phyloP scores from a whole-genome alignment of 2,113 vertebrate species.

The Lepisosteus osseus region DNA sequence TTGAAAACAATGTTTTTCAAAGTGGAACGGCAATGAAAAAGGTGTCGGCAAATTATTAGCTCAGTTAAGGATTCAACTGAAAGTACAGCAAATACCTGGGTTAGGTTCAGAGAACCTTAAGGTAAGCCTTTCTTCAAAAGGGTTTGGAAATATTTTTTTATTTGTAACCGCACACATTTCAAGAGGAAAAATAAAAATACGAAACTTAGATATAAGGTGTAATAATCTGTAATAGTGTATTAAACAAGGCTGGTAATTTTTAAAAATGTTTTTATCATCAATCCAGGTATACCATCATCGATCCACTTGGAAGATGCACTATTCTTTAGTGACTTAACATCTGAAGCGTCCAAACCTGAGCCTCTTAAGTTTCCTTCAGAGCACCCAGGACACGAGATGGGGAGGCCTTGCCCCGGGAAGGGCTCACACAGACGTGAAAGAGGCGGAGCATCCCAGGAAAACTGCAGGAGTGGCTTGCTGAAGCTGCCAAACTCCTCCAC shows the following conservation, averaged over 20 bases:
- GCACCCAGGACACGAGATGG: constrained; percentile 56
- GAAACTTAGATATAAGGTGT: no score
- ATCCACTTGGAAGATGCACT: constrained; percentile 65
- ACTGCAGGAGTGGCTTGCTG: constrained; percentile 48
- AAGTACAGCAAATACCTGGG: no score
- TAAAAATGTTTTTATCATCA: not conserved
- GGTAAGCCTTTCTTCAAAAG: no score
- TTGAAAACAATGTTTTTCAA: no score
- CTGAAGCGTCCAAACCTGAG: constrained; percentile 66
- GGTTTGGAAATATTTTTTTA: no score
- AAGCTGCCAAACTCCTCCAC: constrained; percentile 43
- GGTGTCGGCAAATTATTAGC: no score
- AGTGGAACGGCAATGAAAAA: no score
- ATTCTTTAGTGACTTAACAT: constrained; percentile 65
- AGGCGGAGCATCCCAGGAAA: constrained; percentile 20
- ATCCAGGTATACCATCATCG: constrained; percentile 36
- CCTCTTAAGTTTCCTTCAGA: constrained; percentile 69
- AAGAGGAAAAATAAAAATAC: no score
- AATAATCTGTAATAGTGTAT: no score
- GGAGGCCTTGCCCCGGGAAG: constrained; percentile 67
- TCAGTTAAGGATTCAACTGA: no score
- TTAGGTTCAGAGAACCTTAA: no score
- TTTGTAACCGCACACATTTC: no score
- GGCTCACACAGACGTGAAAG: constrained; percentile 53
- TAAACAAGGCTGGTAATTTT: not conserved